These are phyloP conservation scores for Gymnocephalus cernua DNA, from an alignment of 2,113 vertebrate genomes.

Conservation along the genomic window DNA sequence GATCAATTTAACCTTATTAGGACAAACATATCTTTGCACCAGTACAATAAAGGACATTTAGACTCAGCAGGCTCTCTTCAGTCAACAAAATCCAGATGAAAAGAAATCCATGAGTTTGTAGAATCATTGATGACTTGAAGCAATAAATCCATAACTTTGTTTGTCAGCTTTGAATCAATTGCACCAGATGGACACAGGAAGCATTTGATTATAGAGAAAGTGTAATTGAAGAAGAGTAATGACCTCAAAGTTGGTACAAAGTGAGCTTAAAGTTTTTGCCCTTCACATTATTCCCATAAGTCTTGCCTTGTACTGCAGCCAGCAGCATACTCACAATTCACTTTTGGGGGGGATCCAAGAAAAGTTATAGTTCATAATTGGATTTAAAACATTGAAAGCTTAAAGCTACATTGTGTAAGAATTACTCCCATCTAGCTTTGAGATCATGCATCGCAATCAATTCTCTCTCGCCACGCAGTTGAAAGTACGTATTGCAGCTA, in stretches of 20 bases:
- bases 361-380: not conserved
- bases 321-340: not conserved
- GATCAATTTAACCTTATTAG: not conserved
- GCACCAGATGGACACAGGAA: constrained; percentile 36
- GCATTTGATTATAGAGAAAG: not conserved
- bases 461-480: no score
- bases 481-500: no score
- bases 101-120: constrained; percentile 10
- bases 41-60: not conserved
- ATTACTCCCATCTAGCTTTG: no score
- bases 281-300: not conserved
- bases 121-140: constrained; percentile 12
- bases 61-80: not conserved
- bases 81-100: constrained; percentile 15
- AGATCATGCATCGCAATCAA: no score
- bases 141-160: constrained; percentile 33
- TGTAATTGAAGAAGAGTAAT: constrained; percentile 17
- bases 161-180: constrained; percentile 25
- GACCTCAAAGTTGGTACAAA: constrained; percentile 1
- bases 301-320: not conserved
- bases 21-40: not conserved
- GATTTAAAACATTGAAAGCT: not conserved
- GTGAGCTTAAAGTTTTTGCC: not conserved
- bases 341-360: not conserved
- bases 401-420: no score